Evolutionary conservation across 2,888 invertebrate species (phyloP).

Genomic region (Lepeophtheirus nordmannii): DNA sequence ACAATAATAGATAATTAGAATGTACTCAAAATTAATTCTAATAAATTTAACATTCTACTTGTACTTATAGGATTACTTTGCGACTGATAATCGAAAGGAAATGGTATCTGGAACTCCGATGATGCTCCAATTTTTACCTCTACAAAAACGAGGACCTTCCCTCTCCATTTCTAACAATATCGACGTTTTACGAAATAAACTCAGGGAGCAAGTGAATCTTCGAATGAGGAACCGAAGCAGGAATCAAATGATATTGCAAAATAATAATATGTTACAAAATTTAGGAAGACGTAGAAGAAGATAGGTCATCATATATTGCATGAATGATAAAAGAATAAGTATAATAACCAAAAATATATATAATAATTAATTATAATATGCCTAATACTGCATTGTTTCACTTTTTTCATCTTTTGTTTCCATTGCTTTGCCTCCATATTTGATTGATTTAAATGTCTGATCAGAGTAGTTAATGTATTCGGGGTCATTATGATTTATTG

Average conservation of each 20-base stretch:
- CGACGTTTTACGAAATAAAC: conserved; percentile 13
- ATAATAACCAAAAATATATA: too few relatives aligned
- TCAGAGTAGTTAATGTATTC: too few relatives aligned
- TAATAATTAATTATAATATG: too few relatives aligned
- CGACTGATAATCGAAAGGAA: not conserved
- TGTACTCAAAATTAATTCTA: not conserved
- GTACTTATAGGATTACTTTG: not conserved
- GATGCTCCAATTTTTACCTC: not conserved
- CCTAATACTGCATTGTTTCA: too few relatives aligned
- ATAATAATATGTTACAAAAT: not conserved
- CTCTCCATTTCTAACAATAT: conserved; percentile 18
- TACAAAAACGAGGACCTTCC: not conserved
- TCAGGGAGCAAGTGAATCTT: conserved; percentile 1
- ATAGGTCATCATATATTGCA: not conserved
- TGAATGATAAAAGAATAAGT: too few relatives aligned
- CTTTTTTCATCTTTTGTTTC: too few relatives aligned
- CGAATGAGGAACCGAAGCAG: conserved; percentile 6
- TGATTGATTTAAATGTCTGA: too few relatives aligned
- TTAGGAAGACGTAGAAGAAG: not conserved
- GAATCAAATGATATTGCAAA: not conserved
- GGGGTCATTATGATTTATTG: too few relatives aligned
- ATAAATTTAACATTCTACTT: not conserved
- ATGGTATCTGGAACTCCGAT: not conserved
- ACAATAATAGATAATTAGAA: too few relatives aligned
- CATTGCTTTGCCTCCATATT: too few relatives aligned